These are phyloP conservation scores for Agrochola macilenta DNA, from an alignment of 2,888 invertebrate species.

Conservation along the genomic window DNA sequence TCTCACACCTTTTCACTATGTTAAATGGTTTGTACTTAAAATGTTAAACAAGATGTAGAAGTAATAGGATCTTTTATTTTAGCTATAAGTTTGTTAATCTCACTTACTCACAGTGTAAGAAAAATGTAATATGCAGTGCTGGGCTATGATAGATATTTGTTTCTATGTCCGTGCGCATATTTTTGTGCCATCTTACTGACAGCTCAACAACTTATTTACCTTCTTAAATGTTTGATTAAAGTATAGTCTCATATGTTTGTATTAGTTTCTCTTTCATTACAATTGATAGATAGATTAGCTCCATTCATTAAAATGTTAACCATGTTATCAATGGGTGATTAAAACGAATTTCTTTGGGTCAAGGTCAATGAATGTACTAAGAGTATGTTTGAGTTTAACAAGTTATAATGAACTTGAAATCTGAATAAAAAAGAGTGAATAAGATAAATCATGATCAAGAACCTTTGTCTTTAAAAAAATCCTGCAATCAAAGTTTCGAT, in stretches of 20 bases:
- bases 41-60: constrained; percentile 10
- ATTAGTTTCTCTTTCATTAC: background rate
- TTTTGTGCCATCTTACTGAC: background rate
- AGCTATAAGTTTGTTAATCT: background rate
- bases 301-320: background rate
- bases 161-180: no score
- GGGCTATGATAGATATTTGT: background rate
- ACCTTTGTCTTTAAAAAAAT: background rate
- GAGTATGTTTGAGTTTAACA: background rate
- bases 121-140: background rate
- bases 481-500: no score
- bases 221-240: background rate
- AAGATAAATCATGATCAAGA: background rate
- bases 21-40: background rate
- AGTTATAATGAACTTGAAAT: constrained; percentile 4
- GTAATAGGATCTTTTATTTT: background rate
- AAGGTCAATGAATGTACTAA: background rate
- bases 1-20: constrained; percentile 19
- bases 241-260: background rate
- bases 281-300: background rate
- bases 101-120: background rate
- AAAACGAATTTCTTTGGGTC: constrained; percentile 2
- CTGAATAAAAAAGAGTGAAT: background rate
- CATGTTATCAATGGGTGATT: background rate
- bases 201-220: background rate